phyloP scores from a whole-genome alignment of 2,113 vertebrate species.

The Tenebrosternarchus preto region DNA sequence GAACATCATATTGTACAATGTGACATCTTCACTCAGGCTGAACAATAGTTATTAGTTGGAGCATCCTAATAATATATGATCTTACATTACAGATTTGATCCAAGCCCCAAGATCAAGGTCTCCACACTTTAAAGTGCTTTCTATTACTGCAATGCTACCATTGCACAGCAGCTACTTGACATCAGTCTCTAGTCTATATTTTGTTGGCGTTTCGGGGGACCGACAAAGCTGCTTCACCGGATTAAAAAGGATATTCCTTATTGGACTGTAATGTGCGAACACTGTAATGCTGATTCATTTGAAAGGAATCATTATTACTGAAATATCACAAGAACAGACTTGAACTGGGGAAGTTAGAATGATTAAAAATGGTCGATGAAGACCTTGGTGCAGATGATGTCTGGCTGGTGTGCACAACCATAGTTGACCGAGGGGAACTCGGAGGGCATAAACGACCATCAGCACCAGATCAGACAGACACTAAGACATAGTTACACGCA shows the following conservation, averaged over 20 bases:
- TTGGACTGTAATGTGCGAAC: not conserved
- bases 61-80: not conserved
- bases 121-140: constrained; percentile 28
- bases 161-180: constrained; percentile 9
- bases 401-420: not conserved
- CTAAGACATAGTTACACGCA: too few species aligned
- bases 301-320: not conserved
- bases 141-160: constrained; percentile 30
- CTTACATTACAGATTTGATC: not conserved
- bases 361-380: not conserved
- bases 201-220: not conserved
- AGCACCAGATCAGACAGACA: not conserved
- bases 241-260: not conserved
- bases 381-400: not conserved
- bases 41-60: not conserved
- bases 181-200: not conserved
- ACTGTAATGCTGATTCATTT: not conserved
- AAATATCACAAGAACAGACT: not conserved
- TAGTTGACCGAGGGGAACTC: constrained; percentile 10
- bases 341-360: not conserved
- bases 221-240: not conserved
- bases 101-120: constrained; percentile 20
- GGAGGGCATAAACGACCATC: not conserved
- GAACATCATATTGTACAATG: not conserved
- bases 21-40: not conserved